phyloP scores from a whole-genome alignment of 1,140 invertebrate genomes.

The Leptopilina boulardi region DNA sequence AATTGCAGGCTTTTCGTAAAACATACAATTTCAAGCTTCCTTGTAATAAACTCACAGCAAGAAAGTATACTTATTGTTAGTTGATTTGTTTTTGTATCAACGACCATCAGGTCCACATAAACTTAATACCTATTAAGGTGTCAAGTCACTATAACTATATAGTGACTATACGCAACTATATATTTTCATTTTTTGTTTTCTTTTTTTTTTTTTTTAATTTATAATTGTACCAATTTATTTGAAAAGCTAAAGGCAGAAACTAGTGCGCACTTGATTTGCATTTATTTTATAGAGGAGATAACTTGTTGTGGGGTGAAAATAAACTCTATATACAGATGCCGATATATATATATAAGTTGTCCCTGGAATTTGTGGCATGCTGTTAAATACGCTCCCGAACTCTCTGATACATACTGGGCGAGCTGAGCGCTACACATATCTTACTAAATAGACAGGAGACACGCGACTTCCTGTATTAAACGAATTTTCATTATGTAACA shows the following conservation, averaged over 20 bases:
- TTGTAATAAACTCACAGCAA: slow-evolving; percentile 56
- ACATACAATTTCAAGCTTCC: slow-evolving; percentile 65
- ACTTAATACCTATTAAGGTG: background rate
- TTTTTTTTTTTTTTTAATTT: no score
- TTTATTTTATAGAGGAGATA: background rate
- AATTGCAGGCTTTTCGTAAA: slow-evolving; percentile 70
- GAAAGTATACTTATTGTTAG: slow-evolving; percentile 36
- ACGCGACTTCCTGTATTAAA: background rate
- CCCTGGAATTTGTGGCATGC: slow-evolving; percentile 34
- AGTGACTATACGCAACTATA: background rate
- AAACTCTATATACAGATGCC: slow-evolving; percentile 13
- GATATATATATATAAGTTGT: slow-evolving; percentile 41
- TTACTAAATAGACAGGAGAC: slow-evolving; percentile 4
- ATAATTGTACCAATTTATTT: no score
- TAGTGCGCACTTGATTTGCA: background rate
- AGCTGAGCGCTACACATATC: slow-evolving; percentile 4
- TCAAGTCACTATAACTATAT: no score
- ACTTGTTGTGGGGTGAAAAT: background rate
- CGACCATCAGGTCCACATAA: background rate
- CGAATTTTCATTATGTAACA: background rate
- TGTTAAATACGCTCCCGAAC: slow-evolving; percentile 2
- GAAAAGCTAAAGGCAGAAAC: no score
- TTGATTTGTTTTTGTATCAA: slow-evolving; percentile 46
- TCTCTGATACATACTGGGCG: background rate
- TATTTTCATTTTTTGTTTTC: no score